These are phyloP conservation scores for Callinectes sapidus DNA, from an alignment of 2,888 invertebrate species.

Conservation along the genomic window DNA sequence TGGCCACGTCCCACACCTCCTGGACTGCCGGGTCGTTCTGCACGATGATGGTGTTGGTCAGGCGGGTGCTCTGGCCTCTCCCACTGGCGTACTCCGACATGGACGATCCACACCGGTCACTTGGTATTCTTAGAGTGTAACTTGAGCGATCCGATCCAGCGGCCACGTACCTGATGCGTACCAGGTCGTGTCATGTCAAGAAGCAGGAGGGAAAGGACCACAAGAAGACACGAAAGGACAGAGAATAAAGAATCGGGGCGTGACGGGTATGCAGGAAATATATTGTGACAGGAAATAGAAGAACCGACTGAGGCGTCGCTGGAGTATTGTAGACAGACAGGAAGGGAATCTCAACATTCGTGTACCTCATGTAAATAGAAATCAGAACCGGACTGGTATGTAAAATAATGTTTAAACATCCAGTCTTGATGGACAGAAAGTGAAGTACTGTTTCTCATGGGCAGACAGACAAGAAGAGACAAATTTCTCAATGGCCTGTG, in stretches of 20 bases:
- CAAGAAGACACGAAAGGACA: conserved; percentile 31
- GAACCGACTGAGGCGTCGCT: background rate
- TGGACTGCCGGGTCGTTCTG: conserved; percentile 73
- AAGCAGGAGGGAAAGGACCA: conserved; percentile 28
- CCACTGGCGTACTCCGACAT: conserved; percentile 56
- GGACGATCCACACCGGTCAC: conserved; percentile 74
- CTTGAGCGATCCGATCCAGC: conserved; percentile 73
- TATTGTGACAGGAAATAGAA: conserved; percentile 16
- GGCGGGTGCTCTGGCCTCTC: conserved; percentile 53
- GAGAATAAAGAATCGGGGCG: background rate
- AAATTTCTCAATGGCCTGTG: conserved; percentile 17
- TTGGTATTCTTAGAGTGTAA: conserved; percentile 73
- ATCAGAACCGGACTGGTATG: background rate
- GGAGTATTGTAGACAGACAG: conserved; percentile 17
- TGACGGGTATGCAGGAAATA: background rate
- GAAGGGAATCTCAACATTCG: background rate
- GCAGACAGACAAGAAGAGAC: conserved; percentile 16
- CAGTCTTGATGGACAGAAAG: conserved; percentile 36
- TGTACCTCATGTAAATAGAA: background rate
- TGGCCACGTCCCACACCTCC: conserved; percentile 74
- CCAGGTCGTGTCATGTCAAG: conserved; percentile 62
- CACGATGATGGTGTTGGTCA: conserved; percentile 73
- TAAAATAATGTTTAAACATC: background rate
- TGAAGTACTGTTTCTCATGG: background rate
- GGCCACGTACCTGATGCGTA: conserved; percentile 73